These are phyloP conservation scores for Margarornis squamiger DNA, from an alignment of 2,797 vertebrate species.

Conservation along the genomic window DNA sequence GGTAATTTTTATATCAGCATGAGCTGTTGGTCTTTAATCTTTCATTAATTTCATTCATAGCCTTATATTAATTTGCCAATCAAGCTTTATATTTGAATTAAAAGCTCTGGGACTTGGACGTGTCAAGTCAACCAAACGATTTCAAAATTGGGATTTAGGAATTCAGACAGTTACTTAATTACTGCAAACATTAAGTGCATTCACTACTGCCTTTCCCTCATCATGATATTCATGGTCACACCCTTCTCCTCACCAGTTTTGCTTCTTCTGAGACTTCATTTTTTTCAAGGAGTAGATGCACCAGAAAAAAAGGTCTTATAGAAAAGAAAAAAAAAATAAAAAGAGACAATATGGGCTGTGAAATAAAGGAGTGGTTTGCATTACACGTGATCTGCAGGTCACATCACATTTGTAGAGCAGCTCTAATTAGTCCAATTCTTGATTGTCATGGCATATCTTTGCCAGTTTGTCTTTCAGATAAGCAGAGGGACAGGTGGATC, in stretches of 20 bases:
- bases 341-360: neutral
- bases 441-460: neutral
- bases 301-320: neutral
- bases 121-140: constrained; percentile 48
- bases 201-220: neutral
- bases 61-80: constrained; percentile 68
- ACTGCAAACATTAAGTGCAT: neutral
- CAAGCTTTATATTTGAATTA: constrained; percentile 64
- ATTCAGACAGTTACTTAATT: constrained; percentile 58
- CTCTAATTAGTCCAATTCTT: neutral
- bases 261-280: neutral
- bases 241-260: neutral
- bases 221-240: neutral
- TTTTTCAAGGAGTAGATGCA: neutral
- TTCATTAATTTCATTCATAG: constrained; percentile 63
- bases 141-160: constrained; percentile 52
- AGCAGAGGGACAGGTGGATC: neutral
- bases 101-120: constrained; percentile 46
- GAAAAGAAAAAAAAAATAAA: neutral
- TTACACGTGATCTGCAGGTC: neutral
- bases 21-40: constrained; percentile 65
- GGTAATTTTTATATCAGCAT: constrained; percentile 43
- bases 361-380: neutral
- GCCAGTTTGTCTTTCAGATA: neutral
- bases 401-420: neutral